These are phyloP conservation scores for Sceloporus undulatus DNA, from an alignment of 2,113 vertebrate species.

Conservation along the genomic window DNA sequence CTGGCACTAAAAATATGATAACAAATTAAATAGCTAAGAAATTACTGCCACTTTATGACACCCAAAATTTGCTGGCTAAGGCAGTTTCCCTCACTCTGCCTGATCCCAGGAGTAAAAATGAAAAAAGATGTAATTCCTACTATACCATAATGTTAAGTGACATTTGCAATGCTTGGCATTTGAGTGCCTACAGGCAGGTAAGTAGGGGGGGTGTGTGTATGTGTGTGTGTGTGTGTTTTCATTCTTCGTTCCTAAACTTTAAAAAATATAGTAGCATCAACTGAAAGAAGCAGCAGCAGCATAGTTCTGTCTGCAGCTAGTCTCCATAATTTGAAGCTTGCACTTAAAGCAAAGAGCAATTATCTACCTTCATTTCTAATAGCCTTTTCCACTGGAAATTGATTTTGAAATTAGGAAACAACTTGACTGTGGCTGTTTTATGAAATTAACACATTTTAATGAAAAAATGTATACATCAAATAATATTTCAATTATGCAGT, in stretches of 20 bases:
- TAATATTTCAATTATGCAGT: constrained; percentile 66
- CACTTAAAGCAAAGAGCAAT: constrained; percentile 47
- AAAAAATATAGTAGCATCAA: constrained; percentile 61
- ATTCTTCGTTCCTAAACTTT: constrained; percentile 16
- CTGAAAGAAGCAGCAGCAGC: constrained; percentile 37
- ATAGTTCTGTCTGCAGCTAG: constrained; percentile 63
- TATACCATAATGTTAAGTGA: neutral
- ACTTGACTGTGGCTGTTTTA: constrained; percentile 66
- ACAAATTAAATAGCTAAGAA: too few species aligned
- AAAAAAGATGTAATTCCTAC: neutral
- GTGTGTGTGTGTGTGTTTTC: neutral
- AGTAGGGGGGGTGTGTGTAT: neutral
- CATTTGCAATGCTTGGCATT: neutral
- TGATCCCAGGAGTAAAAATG: too few species aligned
- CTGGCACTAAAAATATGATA: too few species aligned
- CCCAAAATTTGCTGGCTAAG: too few species aligned
- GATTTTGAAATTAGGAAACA: constrained; percentile 63
- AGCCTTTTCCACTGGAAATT: constrained; percentile 71
- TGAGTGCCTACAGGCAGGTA: too few species aligned
- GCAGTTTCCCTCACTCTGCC: too few species aligned
- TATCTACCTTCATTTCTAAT: constrained; percentile 67
- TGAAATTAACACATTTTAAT: constrained; percentile 76
- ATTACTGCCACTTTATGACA: too few species aligned
- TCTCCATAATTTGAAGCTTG: constrained; percentile 61
- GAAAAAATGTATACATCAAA: constrained; percentile 67